A percentile compares a stretch with the other conserved stretches of the same genome.
Conservation (phyloP, 2,113 vertebrate species). For the Mormyrus iriodes region DNA sequence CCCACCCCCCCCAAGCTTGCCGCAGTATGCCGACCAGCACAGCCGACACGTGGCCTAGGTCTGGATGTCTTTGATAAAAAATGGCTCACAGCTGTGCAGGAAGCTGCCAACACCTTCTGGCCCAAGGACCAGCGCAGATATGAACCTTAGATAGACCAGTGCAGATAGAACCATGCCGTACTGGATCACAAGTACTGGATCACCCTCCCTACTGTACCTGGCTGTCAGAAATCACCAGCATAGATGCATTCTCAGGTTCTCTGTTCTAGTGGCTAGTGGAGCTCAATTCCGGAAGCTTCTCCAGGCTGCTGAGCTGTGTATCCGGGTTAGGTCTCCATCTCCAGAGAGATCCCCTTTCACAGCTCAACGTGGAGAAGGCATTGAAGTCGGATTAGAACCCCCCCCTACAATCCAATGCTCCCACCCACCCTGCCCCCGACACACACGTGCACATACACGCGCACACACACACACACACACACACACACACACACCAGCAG, state of each 20-base stretch:
- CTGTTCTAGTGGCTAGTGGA: not conserved
- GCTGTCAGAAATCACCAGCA: not conserved
- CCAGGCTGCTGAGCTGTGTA: not conserved
- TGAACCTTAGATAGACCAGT: too few relatives aligned
- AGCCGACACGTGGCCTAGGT: slow-evolving; percentile 54
- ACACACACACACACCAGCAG: not conserved
- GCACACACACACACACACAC: not conserved
- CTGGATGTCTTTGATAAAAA: slow-evolving; percentile 64
- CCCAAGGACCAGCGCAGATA: too few relatives aligned
- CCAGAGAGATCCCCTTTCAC: slow-evolving; percentile 32
- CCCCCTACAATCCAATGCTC: slow-evolving; percentile 27
- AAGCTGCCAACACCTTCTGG: not conserved
- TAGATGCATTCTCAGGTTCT: not conserved
- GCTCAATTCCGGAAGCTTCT: not conserved
- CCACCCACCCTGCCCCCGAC: slow-evolving; percentile 45
- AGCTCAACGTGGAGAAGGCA: slow-evolving; percentile 62
- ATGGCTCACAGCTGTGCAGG: slow-evolving; percentile 67
- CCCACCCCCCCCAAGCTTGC: slow-evolving; percentile 44
- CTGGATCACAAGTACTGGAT: not conserved
- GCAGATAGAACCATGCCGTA: not conserved
- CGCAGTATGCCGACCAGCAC: slow-evolving; percentile 47
- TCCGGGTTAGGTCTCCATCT: not conserved
- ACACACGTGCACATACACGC: not conserved
- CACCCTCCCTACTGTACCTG: not conserved
- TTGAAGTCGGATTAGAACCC: slow-evolving; percentile 61